Conservation (phyloP, 2,888 invertebrate genomes). For the Sipha maydis region DNA sequence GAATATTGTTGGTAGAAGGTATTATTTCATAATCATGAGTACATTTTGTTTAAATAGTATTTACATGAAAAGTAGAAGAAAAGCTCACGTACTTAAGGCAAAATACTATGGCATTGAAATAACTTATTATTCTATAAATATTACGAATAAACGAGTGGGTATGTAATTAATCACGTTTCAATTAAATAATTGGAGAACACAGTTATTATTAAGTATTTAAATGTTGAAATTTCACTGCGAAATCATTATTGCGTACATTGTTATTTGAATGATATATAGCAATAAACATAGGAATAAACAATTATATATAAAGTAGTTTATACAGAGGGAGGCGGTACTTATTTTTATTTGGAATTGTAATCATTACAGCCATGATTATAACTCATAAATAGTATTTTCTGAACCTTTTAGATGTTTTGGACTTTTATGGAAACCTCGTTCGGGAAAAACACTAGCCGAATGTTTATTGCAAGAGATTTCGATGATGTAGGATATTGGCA, state of each 20-base stretch:
- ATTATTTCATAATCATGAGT: neutral
- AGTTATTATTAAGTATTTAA: no score
- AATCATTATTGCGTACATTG: no score
- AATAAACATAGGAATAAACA: neutral
- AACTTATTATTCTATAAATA: neutral
- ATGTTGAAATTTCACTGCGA: no score
- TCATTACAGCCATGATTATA: neutral
- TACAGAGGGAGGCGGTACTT: neutral
- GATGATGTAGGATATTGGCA: conserved; percentile 2
- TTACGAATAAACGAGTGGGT: neutral
- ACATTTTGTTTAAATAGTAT: neutral
- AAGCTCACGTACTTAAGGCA: neutral
- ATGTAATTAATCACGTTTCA: neutral
- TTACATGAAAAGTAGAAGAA: neutral
- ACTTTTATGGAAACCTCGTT: neutral
- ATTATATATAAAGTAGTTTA: no score
- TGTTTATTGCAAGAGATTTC: conserved; percentile 22
- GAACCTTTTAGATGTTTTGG: neutral
- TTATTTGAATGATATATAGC: neutral
- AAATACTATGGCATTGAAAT: neutral
- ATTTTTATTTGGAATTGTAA: neutral
- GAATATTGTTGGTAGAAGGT: neutral
- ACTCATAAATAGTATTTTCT: neutral
- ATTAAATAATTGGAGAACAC: neutral
- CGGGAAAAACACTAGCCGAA: neutral